These are phyloP conservation scores for Ectropis grisescens DNA, from an alignment of 1,140 invertebrate genomes.

Conservation along the genomic window DNA sequence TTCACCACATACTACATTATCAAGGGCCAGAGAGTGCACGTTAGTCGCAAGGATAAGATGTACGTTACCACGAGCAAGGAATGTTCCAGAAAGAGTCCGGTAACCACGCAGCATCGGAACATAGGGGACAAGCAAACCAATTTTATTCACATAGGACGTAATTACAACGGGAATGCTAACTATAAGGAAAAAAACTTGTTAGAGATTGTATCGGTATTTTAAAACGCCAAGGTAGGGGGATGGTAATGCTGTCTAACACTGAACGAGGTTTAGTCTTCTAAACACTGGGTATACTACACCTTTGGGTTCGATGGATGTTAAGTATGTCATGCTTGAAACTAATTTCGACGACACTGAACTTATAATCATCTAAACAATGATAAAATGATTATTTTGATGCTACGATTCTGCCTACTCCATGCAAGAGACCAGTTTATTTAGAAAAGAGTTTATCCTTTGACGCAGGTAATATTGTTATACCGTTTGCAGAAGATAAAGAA, in stretches of 20 bases:
- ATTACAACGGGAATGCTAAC: slow-evolving; percentile 9
- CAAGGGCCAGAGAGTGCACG: slow-evolving; percentile 18
- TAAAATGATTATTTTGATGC: too few species aligned
- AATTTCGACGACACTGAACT: slow-evolving; percentile 14
- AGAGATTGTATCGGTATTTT: too few species aligned
- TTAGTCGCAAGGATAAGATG: slow-evolving; percentile 38
- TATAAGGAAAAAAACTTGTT: slow-evolving; percentile 4
- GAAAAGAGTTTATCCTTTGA: too few species aligned
- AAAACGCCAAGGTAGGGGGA: slow-evolving; percentile 14
- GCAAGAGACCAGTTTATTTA: too few species aligned
- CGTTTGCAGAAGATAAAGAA: too few species aligned
- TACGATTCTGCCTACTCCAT: too few species aligned
- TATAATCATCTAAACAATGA: slow-evolving; percentile 1
- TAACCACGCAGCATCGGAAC: slow-evolving; percentile 48
- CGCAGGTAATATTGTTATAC: too few species aligned
- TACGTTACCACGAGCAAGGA: slow-evolving; percentile 55
- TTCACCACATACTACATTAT: slow-evolving; percentile 94
- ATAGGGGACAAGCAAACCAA: slow-evolving; percentile 60
- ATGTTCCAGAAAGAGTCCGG: slow-evolving; percentile 31
- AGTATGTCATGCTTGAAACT: slow-evolving; percentile 6
- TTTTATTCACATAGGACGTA: slow-evolving; percentile 41
- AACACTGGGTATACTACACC: slow-evolving; percentile 10
- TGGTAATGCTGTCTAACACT: slow-evolving; percentile 5
- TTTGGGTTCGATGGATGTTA: slow-evolving; percentile 9
- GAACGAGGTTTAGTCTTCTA: slow-evolving; percentile 8